Base-by-base conservation (phyloP, 2,797 vertebrate species). In the Neopelma chrysocephalum region DNA sequence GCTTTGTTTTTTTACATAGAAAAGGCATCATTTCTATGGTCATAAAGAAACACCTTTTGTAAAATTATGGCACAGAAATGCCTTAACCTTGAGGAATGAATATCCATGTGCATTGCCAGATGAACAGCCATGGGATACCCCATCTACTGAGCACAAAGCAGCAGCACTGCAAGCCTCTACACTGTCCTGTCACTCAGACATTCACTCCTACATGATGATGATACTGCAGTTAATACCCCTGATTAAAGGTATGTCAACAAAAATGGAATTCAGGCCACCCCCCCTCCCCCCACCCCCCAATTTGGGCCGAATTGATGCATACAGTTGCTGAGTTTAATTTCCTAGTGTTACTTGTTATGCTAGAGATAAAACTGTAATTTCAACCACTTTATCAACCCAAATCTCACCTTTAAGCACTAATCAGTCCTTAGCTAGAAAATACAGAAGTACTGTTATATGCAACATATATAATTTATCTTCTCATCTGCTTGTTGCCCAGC, bases 361-460 rank as follows among this genome's bases (percentile, higher is more conserved):
- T 87, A 45, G 8, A 60, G 71, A 68, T 15, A 73, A 70, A 85
- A 82, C 2, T 82, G n/a, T 19, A 58, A 68, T 68, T 81, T 81
- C 29, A 65, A 9, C 31, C 3, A 11, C 56, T 60, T 90, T 71
- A 48, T 58, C 60, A 65, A 93, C 69, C 53, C 38, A 62, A 85
- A 75, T 58, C 26, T 95, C 31, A 90, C 43, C 38, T 83, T 90
- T 82, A 94, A 89, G 73, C 60, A 43, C 60, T 82, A 89, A 8
- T 26, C 22, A 51, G 45, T 40, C 34, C 45, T 61, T 61, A 56
- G 64, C 19, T 34, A 38, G 60, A 78, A 94, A 80, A 73, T 47
- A 23, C 21, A 32, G 21, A 81, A 76, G 42, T 73, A 73, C 62
- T 91, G 64, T 69, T 51, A 23, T 25, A 25, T 45, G 56, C 38